Conservation (phyloP, 2,797 vertebrate genomes). For the Echiichthys vipera region DNA sequence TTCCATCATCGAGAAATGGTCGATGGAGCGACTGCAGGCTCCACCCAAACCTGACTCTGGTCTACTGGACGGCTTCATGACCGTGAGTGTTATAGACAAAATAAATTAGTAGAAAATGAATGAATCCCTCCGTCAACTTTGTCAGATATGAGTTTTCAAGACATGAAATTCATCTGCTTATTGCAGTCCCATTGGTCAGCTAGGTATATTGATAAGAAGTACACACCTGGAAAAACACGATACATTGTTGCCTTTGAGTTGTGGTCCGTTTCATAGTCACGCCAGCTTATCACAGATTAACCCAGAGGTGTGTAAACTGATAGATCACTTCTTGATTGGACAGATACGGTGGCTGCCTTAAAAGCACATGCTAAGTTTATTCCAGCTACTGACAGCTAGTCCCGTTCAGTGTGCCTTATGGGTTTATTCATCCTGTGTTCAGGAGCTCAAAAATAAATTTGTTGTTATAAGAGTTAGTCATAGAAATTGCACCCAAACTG, state of each 20-base stretch:
- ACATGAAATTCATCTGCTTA: background rate
- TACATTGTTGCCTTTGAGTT: background rate
- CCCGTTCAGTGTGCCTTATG: background rate
- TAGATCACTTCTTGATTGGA: background rate
- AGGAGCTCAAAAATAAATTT: background rate
- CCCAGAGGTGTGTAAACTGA: background rate
- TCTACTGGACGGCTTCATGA: slow-evolving; percentile 95
- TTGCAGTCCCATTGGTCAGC: background rate
- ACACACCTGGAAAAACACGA: background rate
- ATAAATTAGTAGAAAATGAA: background rate
- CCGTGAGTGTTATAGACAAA: slow-evolving; percentile 84
- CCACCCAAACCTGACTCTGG: slow-evolving; percentile 91
- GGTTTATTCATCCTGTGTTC: background rate
- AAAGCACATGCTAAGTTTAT: background rate
- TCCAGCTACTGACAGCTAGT: background rate
- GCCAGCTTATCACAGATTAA: background rate
- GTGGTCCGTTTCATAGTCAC: background rate
- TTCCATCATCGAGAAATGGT: slow-evolving; percentile 94
- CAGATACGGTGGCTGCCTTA: background rate
- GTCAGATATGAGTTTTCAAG: background rate
- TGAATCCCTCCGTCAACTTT: background rate
- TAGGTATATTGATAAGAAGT: background rate
- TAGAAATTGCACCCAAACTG: background rate
- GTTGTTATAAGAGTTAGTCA: background rate
- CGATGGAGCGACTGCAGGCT: slow-evolving; percentile 92